phyloP scores from a whole-genome alignment of 1,140 invertebrate genomes.

The Nephila pilipes region DNA sequence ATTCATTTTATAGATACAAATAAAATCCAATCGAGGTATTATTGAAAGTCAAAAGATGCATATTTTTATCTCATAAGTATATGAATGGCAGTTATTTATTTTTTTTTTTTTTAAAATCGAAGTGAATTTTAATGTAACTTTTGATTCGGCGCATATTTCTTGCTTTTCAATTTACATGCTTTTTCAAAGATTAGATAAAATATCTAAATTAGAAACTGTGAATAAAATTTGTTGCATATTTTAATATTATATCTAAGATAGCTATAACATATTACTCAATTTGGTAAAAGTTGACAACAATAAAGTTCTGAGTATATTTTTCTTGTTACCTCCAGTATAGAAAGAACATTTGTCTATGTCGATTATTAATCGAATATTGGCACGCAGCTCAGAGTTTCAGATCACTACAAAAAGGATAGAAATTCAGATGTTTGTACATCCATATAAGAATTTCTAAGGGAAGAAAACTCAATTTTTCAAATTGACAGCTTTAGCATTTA shows the following conservation, averaged over 20 bases:
- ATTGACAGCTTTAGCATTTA: constrained; percentile 14
- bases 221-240: neutral
- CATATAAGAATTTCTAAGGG: neutral
- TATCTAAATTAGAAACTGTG: too few species aligned
- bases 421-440: constrained; percentile 29
- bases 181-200: too few species aligned
- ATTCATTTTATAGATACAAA: too few species aligned
- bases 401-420: constrained; percentile 25
- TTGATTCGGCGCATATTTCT: too few species aligned
- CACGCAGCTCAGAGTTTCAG: neutral
- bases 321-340: neutral
- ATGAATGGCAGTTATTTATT: too few species aligned
- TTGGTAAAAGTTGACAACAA: neutral
- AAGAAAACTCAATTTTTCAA: constrained; percentile 44
- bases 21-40: neutral
- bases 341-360: constrained; percentile 17
- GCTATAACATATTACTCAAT: neutral
- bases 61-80: too few species aligned
- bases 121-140: too few species aligned
- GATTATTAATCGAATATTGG: constrained; percentile 50
- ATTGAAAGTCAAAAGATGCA: neutral
- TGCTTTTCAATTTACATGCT: too few species aligned
- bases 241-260: neutral
- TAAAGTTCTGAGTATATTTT: constrained; percentile 3
- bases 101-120: too few species aligned